Conservation (phyloP, 1,140 invertebrate genomes). For the Arion vulgaris region DNA sequence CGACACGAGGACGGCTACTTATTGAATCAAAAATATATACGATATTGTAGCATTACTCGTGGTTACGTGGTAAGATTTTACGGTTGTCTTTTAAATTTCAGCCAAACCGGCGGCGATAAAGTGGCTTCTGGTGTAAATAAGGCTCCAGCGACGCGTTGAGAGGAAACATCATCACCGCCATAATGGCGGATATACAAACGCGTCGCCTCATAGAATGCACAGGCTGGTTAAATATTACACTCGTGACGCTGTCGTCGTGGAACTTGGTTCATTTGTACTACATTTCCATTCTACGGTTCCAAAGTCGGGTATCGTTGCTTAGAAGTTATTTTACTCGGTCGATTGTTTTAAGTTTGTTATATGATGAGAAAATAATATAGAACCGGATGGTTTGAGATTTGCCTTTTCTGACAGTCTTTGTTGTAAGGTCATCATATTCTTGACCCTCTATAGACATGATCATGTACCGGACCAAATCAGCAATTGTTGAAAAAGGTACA, state of each 20-base stretch:
- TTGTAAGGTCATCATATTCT: background rate
- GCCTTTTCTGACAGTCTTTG: background rate
- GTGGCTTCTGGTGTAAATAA: background rate
- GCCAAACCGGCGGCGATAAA: background rate
- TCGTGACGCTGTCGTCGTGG: background rate
- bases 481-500: background rate
- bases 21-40: conserved; percentile 15
- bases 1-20: conserved; percentile 2
- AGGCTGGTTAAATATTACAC: background rate
- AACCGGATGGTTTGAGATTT: too few relatives aligned
- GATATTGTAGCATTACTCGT: conserved; percentile 7
- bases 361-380: background rate
- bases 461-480: background rate
- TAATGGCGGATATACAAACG: background rate
- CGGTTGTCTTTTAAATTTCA: conserved; percentile 25
- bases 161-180: background rate
- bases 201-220: background rate
- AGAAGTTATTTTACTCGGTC: background rate
- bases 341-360: background rate
- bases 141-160: background rate
- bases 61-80: conserved; percentile 33
- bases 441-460: background rate
- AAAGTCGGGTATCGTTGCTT: conserved; percentile 6
- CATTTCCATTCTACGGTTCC: background rate
- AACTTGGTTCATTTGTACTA: background rate